A percentile compares a stretch with the other conserved stretches of the same genome.
These are phyloP conservation scores for Allobates femoralis DNA, from an alignment of 2,797 vertebrate genomes.

Conservation along the genomic window DNA sequence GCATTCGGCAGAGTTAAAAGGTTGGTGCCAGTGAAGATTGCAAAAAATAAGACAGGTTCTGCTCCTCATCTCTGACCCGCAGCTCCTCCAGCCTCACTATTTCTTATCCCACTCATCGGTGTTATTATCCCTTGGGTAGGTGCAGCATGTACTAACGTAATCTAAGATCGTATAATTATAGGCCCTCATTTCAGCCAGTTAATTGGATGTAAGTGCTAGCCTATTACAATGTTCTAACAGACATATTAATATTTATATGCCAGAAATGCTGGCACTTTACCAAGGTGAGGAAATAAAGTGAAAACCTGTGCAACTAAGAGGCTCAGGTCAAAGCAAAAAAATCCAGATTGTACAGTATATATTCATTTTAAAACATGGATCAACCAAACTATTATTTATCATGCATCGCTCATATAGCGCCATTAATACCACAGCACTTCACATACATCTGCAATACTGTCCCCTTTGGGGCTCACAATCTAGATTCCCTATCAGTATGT, in stretches of 20 bases:
- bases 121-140: background rate
- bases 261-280: background rate
- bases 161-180: constrained; percentile 13
- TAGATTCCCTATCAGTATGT: too few relatives aligned
- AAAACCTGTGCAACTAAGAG: background rate
- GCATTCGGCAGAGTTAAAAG: constrained; percentile 37
- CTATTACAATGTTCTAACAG: constrained; percentile 15
- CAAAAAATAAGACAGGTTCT: constrained; percentile 20
- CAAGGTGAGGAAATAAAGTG: background rate
- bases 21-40: constrained; percentile 45
- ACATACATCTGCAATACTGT: background rate
- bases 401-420: background rate
- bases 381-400: background rate
- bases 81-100: constrained; percentile 12
- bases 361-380: background rate
- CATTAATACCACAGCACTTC: background rate
- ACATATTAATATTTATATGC: constrained; percentile 22
- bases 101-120: constrained; percentile 11
- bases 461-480: too few relatives aligned
- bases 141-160: constrained; percentile 15
- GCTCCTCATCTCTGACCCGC: constrained; percentile 23
- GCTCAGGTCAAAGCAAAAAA: background rate
- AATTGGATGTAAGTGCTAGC: constrained; percentile 24
- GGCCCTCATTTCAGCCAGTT: constrained; percentile 17
- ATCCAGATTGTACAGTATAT: background rate